Evolutionary conservation across 2,797 vertebrate genomes (phyloP), one percentile per base, ranked within the genome.

Genomic region (Psittacula echo): DNA sequence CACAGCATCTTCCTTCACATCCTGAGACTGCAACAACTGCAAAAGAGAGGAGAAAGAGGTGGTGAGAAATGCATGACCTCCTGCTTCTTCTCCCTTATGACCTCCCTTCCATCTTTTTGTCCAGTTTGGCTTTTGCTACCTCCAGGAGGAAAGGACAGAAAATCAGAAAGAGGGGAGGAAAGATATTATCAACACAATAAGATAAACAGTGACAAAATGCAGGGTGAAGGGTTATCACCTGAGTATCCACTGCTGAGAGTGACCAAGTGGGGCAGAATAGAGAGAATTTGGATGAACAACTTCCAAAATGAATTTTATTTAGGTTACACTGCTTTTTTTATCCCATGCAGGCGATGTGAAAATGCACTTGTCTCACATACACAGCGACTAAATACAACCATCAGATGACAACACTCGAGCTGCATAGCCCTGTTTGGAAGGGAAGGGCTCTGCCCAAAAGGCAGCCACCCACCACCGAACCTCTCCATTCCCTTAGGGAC

Each of bases 1-100:
- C 58, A 99, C 99, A 0, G 99, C 99, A 1, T 99, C 99, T 96
- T 99, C 99, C 97, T 99, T 99, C 70, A 99, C 98, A 54, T 99
- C 99, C 91, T 98, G 98, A 84, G 99, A 99, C 93, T 99, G 99
- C 96, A 99, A 96, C 97, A 99, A 98, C 99, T 99, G 86, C 61
- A 94, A 97, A 77, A 93, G 75, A 97, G 93, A 94, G 74, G 84
- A 73, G 56, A 62, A 4, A 44, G 26, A 44, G 26, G 13, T 2
- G 3, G 32, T 93, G 80, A 91, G 81, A 75, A 92, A 90, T 3
- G 7, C 6, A 5, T 13, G 4, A 45, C 54, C 34, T 73, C 30
- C 9, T 85, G 32, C 26, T 67, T 50, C 6, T 51, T 41, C 14
- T 71, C n/a, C 29, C 24, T 53, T 23, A 42, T 0, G 5, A 70